A percentile compares a stretch with the other conserved stretches of the same genome.
phyloP scores from a whole-genome alignment of 2,888 invertebrate species.

The Scaptomyza parva region DNA sequence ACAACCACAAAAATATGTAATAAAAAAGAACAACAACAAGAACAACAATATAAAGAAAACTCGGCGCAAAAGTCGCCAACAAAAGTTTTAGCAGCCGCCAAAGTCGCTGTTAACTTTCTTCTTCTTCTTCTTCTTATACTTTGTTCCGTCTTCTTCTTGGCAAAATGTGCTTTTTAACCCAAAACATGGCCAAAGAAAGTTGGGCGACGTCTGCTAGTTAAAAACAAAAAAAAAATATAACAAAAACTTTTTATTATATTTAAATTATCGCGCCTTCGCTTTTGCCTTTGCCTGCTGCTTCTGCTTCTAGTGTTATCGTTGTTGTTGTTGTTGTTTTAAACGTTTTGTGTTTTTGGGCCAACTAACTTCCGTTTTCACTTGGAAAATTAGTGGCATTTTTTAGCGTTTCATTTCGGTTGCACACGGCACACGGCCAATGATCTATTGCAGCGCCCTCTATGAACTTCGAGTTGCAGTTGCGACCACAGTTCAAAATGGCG shows the following conservation, averaged over 20 bases:
- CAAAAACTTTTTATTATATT: constrained; percentile 58
- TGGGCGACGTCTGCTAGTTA: constrained; percentile 49
- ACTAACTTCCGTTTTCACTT: constrained; percentile 55
- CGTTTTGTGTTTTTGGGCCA: constrained; percentile 10
- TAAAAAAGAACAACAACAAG: constrained; percentile 27
- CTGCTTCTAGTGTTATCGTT: constrained; percentile 8
- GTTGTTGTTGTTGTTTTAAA: neutral
- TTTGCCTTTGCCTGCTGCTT: constrained; percentile 30
- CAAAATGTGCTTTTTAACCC: constrained; percentile 62
- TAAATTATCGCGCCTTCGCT: constrained; percentile 57
- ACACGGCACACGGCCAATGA: constrained; percentile 28
- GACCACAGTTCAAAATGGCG: constrained; percentile 54
- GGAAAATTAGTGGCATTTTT: constrained; percentile 23
- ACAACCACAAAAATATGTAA: constrained; percentile 18
- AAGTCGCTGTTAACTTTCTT: constrained; percentile 56
- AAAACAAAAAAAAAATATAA: constrained; percentile 21
- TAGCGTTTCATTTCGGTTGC: neutral
- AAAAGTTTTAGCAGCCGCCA: constrained; percentile 71
- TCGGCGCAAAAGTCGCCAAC: constrained; percentile 70
- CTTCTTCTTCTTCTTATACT: constrained; percentile 36
- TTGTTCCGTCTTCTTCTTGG: constrained; percentile 43
- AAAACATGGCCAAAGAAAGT: constrained; percentile 64
- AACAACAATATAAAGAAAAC: constrained; percentile 50
- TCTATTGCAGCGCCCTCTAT: constrained; percentile 50
- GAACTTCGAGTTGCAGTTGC: constrained; percentile 21